Conservation (phyloP, 1,140 invertebrate species). For the Doryteuthis pealeii region DNA sequence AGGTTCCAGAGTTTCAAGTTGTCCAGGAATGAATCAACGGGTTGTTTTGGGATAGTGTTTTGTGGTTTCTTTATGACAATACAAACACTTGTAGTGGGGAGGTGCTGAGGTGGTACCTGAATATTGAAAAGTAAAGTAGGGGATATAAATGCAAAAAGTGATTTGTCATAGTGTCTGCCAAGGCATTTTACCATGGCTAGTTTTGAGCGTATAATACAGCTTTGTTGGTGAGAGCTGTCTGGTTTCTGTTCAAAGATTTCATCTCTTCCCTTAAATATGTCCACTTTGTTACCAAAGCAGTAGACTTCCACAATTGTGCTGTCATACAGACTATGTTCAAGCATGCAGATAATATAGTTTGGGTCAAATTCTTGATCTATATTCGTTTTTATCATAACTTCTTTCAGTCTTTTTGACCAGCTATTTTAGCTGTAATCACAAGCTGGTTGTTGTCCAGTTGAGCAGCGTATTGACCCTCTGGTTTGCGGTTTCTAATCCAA, state of each 20-base stretch:
- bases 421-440: neutral
- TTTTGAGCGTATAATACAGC: slow-evolving; percentile 19
- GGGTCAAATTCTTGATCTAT: slow-evolving; percentile 28
- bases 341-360: slow-evolving; percentile 40
- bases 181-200: slow-evolving; percentile 42
- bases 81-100: neutral
- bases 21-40: neutral
- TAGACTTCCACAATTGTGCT: slow-evolving; percentile 41
- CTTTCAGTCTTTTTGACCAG: neutral
- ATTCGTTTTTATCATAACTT: neutral
- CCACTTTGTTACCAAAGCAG: slow-evolving; percentile 13
- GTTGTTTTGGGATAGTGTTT: neutral
- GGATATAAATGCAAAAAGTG: slow-evolving; percentile 41
- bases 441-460: neutral
- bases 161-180: slow-evolving; percentile 26
- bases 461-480: neutral
- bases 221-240: neutral
- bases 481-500: neutral
- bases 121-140: slow-evolving; percentile 44
- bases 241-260: neutral
- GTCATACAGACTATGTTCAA: slow-evolving; percentile 41
- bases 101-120: slow-evolving; percentile 22
- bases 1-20: slow-evolving; percentile 2
- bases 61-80: slow-evolving; percentile 4
- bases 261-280: neutral